A percentile compares a stretch with the other conserved stretches of the same genome.
Evolutionary conservation across 2,888 invertebrate species (phyloP).

Genomic region (Drosophila subsilvestris): DNA sequence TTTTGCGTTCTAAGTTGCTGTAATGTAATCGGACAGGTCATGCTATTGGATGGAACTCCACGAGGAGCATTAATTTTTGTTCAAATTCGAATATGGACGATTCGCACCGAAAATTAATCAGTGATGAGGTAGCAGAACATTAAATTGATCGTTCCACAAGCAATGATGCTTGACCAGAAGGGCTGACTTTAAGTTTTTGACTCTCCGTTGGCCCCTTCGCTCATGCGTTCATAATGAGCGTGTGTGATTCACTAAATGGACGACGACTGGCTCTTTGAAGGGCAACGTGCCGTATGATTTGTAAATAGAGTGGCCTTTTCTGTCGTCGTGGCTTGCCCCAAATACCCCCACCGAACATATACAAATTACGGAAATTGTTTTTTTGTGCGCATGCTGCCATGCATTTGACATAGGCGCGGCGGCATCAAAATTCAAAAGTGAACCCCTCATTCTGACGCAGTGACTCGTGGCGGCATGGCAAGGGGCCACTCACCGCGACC

Average conservation of each 20-base stretch:
- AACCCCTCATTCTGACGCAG: slow-evolving; percentile 45
- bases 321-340: not conserved
- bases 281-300: slow-evolving; percentile 53
- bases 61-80: no score
- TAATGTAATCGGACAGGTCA: not conserved
- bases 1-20: not conserved
- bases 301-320: slow-evolving; percentile 39
- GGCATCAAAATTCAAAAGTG: slow-evolving; percentile 58
- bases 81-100: no score
- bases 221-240: slow-evolving; percentile 13
- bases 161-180: not conserved
- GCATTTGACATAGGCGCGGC: slow-evolving; percentile 53
- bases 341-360: slow-evolving; percentile 12
- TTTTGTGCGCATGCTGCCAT: slow-evolving; percentile 39
- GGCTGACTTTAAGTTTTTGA: not conserved
- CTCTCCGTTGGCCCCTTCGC: not conserved
- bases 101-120: no score
- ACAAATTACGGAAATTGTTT: slow-evolving; percentile 35
- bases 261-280: slow-evolving; percentile 14
- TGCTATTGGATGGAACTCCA: no score
- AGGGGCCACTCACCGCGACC: slow-evolving; percentile 29
- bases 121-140: no score
- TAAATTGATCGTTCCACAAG: not conserved
- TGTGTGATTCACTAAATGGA: slow-evolving; percentile 1
- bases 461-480: slow-evolving; percentile 44